Conservation (phyloP, 1,140 invertebrate genomes). For the Drosophila sp. region DNA sequence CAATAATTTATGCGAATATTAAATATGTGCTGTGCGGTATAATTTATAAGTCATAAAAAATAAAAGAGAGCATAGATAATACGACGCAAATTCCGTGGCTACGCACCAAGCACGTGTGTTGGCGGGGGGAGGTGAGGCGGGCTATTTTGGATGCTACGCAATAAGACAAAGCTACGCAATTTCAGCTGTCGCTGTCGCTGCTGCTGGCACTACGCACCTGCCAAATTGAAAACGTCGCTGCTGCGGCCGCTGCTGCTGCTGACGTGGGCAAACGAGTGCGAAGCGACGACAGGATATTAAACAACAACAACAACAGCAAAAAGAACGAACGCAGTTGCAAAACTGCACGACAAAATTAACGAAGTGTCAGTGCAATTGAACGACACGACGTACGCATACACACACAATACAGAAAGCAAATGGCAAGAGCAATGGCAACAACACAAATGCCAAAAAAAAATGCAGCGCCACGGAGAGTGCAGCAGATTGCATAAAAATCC, state of each 20-base stretch:
- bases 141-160: conserved; percentile 47
- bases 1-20: neutral
- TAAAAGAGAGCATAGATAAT: neutral
- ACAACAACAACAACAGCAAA: conserved; percentile 45
- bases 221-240: conserved; percentile 36
- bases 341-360: conserved; percentile 60
- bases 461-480: conserved; percentile 35
- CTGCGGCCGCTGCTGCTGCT: conserved; percentile 47
- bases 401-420: conserved; percentile 28
- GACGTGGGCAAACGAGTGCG: conserved; percentile 68
- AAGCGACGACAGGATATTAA: conserved; percentile 58
- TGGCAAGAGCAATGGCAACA: conserved; percentile 3
- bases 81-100: conserved; percentile 44
- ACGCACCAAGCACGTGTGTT: conserved; percentile 40
- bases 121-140: conserved; percentile 38
- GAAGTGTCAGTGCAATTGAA: conserved; percentile 64
- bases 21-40: neutral
- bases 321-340: conserved; percentile 30
- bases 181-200: conserved; percentile 38
- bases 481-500: conserved; percentile 57
- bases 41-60: neutral
- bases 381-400: conserved; percentile 38
- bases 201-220: conserved; percentile 58
- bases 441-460: conserved; percentile 27
- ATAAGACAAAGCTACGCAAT: conserved; percentile 53